These are phyloP conservation scores for Alosa alosa DNA, from an alignment of 2,113 vertebrate species.

Conservation along the genomic window DNA sequence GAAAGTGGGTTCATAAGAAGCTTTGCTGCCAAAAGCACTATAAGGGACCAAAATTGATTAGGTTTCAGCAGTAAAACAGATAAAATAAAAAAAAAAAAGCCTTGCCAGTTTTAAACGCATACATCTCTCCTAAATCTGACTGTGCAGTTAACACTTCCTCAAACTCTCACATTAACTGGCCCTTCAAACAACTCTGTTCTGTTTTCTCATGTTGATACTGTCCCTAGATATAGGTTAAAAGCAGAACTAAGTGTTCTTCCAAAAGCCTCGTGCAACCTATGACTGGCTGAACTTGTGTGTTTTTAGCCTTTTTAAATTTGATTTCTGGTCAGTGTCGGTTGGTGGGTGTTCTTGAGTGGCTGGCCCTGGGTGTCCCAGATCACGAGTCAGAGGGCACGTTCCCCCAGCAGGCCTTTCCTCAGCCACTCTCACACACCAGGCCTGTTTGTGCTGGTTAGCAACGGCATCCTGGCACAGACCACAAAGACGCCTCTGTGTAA, in stretches of 20 bases:
- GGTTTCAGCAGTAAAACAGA: not conserved
- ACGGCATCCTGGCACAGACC: not conserved
- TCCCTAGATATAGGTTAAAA: not conserved
- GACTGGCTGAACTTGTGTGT: not conserved
- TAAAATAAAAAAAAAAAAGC: not conserved
- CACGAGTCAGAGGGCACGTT: not conserved
- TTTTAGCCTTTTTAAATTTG: not conserved
- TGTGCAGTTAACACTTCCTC: not conserved
- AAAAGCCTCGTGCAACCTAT: not conserved
- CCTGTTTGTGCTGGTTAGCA: conserved; percentile 17
- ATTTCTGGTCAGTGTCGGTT: not conserved
- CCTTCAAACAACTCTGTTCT: not conserved
- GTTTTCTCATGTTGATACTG: not conserved
- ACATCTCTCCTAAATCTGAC: not conserved
- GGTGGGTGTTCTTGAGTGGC: not conserved
- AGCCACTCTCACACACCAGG: not conserved
- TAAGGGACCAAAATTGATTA: not conserved
- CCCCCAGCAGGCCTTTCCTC: not conserved
- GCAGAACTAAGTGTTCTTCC: not conserved
- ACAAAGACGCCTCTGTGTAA: conserved; percentile 3
- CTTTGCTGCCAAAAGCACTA: not conserved
- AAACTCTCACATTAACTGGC: not conserved
- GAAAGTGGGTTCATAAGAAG: too few species aligned
- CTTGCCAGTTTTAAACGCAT: too few species aligned
- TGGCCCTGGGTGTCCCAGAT: not conserved